Evolutionary conservation across 2,888 invertebrate genomes (phyloP).

Genomic region (Schrankia costaestrigalis): DNA sequence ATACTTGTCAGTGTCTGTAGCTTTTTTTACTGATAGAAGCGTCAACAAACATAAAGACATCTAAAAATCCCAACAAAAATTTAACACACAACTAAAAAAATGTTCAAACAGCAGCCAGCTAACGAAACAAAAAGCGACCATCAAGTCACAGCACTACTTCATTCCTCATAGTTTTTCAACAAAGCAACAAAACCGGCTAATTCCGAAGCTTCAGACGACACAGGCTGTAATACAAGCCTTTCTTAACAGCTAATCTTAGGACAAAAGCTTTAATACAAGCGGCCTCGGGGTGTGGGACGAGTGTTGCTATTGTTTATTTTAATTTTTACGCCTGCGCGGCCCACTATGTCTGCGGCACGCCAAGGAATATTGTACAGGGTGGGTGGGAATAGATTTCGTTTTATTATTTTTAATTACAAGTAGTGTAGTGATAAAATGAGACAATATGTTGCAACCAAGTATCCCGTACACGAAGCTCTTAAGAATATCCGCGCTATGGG

Average conservation of each 20-base stretch:
- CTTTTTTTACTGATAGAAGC: too few species aligned
- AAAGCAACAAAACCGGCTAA: constrained; percentile 31
- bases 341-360: constrained; percentile 43
- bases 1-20: too few species aligned
- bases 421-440: too few species aligned
- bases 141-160: constrained; percentile 27
- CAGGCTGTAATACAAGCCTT: constrained; percentile 44
- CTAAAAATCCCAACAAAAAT: not conserved
- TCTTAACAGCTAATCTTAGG: constrained; percentile 78
- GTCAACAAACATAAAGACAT: not conserved
- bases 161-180: constrained; percentile 32
- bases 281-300: constrained; percentile 72
- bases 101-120: not conserved
- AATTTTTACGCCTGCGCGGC: constrained; percentile 71
- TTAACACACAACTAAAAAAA: constrained; percentile 1
- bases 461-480: too few species aligned
- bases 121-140: constrained; percentile 26
- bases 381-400: constrained; percentile 12
- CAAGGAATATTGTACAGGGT: constrained; percentile 52
- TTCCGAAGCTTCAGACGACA: constrained; percentile 40
- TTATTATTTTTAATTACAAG: too few species aligned
- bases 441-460: too few species aligned
- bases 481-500: too few species aligned
- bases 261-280: constrained; percentile 74
- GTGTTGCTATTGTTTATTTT: constrained; percentile 74